phyloP scores from a whole-genome alignment of 2,797 vertebrate species.

The Enteromius viviparus region DNA sequence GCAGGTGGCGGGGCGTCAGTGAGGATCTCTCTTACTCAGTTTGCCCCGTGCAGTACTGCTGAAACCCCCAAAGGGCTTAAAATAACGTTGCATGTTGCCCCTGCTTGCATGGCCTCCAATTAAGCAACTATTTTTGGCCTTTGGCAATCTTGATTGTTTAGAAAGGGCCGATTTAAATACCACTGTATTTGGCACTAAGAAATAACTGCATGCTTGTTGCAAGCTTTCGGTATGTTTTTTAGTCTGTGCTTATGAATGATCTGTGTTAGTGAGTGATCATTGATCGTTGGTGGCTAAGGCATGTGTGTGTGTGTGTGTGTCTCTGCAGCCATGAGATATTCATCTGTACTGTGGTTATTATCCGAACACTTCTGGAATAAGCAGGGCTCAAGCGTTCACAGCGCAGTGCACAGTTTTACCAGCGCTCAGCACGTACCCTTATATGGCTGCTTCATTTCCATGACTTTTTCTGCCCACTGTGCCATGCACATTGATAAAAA shows the following conservation, averaged over 20 bases:
- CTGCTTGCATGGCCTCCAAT: conserved; percentile 64
- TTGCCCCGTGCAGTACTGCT: conserved; percentile 62
- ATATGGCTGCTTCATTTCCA: conserved; percentile 24
- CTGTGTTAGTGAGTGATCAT: neutral
- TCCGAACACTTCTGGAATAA: neutral
- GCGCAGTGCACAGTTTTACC: neutral
- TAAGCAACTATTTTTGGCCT: conserved; percentile 68
- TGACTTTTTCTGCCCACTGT: too few species aligned
- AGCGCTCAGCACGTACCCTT: neutral
- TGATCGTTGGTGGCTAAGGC: neutral
- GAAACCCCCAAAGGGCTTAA: conserved; percentile 64
- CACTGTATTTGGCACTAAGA: conserved; percentile 18
- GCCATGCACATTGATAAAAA: neutral
- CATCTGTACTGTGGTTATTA: neutral
- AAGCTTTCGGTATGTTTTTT: neutral
- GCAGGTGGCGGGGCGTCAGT: conserved; percentile 71
- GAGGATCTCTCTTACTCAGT: conserved; percentile 27
- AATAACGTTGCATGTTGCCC: conserved; percentile 73
- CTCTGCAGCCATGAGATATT: neutral
- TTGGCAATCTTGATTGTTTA: conserved; percentile 45
- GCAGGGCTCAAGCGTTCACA: neutral
- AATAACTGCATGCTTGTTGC: neutral
- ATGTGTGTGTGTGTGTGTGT: neutral
- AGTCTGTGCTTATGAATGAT: neutral
- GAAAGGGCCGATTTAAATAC: conserved; percentile 38